Conservation (phyloP, 2,888 invertebrate genomes). For the Cyclophora albipunctata region DNA sequence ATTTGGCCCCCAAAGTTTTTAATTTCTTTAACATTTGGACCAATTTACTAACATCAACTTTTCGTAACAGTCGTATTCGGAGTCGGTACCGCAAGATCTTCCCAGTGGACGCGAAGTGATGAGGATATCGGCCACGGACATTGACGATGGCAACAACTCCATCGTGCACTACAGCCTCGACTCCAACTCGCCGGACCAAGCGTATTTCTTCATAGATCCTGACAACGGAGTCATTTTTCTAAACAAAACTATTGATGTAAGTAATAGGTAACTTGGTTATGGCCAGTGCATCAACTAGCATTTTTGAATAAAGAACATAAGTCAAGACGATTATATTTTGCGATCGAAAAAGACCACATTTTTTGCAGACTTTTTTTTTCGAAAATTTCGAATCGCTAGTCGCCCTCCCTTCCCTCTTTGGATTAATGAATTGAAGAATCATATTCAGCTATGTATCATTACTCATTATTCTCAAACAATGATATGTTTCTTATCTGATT, state of each 20-base stretch:
- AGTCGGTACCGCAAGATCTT: constrained; percentile 89
- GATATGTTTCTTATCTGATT: background rate
- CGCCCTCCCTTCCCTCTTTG: too few relatives aligned
- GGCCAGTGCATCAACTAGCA: too few relatives aligned
- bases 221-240: constrained; percentile 89
- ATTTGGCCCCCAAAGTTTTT: too few relatives aligned
- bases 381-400: too few relatives aligned
- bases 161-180: constrained; percentile 82
- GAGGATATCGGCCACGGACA: constrained; percentile 93
- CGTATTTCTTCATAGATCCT: constrained; percentile 87
- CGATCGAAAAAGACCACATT: too few relatives aligned
- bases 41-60: constrained; percentile 10
- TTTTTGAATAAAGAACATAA: too few relatives aligned
- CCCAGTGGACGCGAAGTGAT: constrained; percentile 83
- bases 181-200: constrained; percentile 64
- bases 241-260: constrained; percentile 78
- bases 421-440: too few relatives aligned
- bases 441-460: too few relatives aligned
- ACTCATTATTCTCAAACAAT: background rate
- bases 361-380: too few relatives aligned
- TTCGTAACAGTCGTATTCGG: constrained; percentile 69
- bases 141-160: constrained; percentile 94
- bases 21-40: too few relatives aligned
- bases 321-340: too few relatives aligned
- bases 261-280: constrained; percentile 30